A percentile compares a stretch with the other conserved stretches of the same genome.
These are phyloP conservation scores for Cyaniris semiargus DNA, from an alignment of 2,888 invertebrate species.

Conservation along the genomic window DNA sequence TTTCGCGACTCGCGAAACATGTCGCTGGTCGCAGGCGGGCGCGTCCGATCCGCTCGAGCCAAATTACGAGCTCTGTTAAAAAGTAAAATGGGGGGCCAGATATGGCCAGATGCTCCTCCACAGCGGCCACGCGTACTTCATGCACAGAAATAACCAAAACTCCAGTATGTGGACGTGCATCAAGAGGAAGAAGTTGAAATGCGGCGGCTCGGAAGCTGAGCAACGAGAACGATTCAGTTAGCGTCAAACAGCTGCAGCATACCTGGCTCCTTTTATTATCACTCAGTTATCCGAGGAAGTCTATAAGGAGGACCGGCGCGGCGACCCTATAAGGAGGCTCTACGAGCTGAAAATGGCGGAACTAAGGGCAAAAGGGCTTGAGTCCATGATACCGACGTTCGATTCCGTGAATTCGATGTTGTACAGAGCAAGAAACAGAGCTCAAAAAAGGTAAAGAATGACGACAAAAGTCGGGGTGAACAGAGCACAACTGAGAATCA, in stretches of 20 bases:
- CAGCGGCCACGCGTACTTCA: background rate
- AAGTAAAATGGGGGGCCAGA: background rate
- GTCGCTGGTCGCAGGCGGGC: background rate
- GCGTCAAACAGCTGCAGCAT: background rate
- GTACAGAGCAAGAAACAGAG: background rate
- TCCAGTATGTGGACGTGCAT: slow-evolving; percentile 6
- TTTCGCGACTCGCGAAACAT: slow-evolving; percentile 10
- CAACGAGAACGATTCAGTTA: background rate
- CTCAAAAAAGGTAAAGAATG: background rate
- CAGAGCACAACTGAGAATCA: background rate
- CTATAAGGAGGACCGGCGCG: too few species aligned
- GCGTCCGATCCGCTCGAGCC: background rate
- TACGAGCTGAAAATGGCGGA: background rate
- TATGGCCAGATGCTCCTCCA: background rate
- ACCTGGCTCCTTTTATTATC: too few species aligned
- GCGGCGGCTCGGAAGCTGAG: background rate
- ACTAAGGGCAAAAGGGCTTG: background rate
- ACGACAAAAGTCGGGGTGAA: background rate
- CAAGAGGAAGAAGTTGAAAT: background rate
- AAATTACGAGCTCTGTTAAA: background rate
- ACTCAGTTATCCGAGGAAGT: too few species aligned
- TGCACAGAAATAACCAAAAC: background rate
- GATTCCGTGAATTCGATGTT: background rate
- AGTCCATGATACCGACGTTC: background rate
- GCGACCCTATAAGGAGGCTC: background rate